Evolutionary conservation across 2,888 invertebrate species (phyloP).

Genomic region (Camptogramma bilineatum): DNA sequence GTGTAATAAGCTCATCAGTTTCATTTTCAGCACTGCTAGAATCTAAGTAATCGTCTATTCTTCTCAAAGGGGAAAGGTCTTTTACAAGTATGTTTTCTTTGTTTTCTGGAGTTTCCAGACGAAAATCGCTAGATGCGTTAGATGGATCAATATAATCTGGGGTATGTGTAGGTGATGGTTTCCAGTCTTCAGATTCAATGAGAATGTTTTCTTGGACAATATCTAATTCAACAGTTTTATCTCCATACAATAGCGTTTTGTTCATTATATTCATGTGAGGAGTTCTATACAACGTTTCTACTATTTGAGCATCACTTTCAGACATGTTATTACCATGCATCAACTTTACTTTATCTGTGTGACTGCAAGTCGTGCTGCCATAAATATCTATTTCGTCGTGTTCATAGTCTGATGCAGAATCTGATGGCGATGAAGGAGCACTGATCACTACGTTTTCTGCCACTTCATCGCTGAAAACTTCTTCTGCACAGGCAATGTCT

Average conservation of each 20-base stretch:
- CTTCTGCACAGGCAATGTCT: slow-evolving; percentile 78
- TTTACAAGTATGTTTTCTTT: slow-evolving; percentile 54
- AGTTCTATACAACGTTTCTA: slow-evolving; percentile 70
- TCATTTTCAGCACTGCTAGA: slow-evolving; percentile 43
- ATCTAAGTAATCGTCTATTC: slow-evolving; percentile 40
- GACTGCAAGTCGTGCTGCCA: slow-evolving; percentile 52
- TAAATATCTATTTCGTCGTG: slow-evolving; percentile 48
- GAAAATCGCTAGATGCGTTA: slow-evolving; percentile 39
- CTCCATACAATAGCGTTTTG: slow-evolving; percentile 57
- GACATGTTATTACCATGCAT: slow-evolving; percentile 70
- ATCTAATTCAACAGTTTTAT: slow-evolving; percentile 40
- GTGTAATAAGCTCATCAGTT: slow-evolving; percentile 42
- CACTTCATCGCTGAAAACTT: slow-evolving; percentile 76
- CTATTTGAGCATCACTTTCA: slow-evolving; percentile 63
- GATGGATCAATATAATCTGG: slow-evolving; percentile 43
- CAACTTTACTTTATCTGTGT: slow-evolving; percentile 62
- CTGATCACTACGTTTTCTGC: slow-evolving; percentile 69
- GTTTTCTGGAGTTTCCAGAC: slow-evolving; percentile 47
- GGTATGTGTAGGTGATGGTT: slow-evolving; percentile 41
- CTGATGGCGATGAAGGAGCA: slow-evolving; percentile 58
- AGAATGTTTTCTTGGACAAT: slow-evolving; percentile 59
- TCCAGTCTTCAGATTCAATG: slow-evolving; percentile 55
- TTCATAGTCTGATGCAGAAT: slow-evolving; percentile 50
- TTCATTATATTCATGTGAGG: slow-evolving; percentile 75
- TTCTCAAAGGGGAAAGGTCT: slow-evolving; percentile 37